Base-by-base conservation (phyloP, 2,113 vertebrate species). In the Syngnathus floridae region DNA sequence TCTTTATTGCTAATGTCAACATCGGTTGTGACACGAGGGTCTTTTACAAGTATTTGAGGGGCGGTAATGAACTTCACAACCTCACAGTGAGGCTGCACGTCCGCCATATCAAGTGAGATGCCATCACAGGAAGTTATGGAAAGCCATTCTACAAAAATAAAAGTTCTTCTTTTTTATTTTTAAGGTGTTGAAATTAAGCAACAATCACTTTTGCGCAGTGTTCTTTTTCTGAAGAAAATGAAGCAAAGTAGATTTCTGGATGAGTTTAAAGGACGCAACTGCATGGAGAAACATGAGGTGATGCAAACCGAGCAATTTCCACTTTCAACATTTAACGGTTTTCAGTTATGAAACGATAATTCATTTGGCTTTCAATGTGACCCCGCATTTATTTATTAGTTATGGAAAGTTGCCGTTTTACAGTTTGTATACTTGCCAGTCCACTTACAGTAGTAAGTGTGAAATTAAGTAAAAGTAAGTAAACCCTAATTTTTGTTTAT, bases 251-350 rank as follows among this genome's bases (percentile, higher is more conserved):
- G 26, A 55, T 55, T 31, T 55, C 31, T 55, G 11, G 12, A 10
- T 26, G 3, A n/a, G 1, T n/a, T 51, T 21, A 51, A n/a, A 51
- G 19, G 48, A 21, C n/a, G 48, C 48, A 51, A 51, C 22, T 7
- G 7, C 14, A 10, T 55, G 37, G 13, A 51, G 57, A 67, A 62
- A 68, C 40, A 2, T 36, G 64, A 26, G 21, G 17, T 70, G 8
- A 69, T 16, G 72, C 6, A 64, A 63, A 37, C 6, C 2, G 1
- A 59, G 40, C 51, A 13, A 48, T 46, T 70, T 70, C 52, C 22
- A 56, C 35, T 36, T 60, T 64, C 37, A 51, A 45, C 70, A 66
- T 58, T 17, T n/a, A 17, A 9, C 59, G 62, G 43, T 61, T 54
- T 3, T 22, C 31, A 67, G 56, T 55, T 16, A 55, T 51, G 40